Percentiles rank a stretch among this genome's conserved stretches.
These are phyloP conservation scores for Nycticryphes semicollaris DNA, from an alignment of 2,113 vertebrate species.

Conservation along the genomic window DNA sequence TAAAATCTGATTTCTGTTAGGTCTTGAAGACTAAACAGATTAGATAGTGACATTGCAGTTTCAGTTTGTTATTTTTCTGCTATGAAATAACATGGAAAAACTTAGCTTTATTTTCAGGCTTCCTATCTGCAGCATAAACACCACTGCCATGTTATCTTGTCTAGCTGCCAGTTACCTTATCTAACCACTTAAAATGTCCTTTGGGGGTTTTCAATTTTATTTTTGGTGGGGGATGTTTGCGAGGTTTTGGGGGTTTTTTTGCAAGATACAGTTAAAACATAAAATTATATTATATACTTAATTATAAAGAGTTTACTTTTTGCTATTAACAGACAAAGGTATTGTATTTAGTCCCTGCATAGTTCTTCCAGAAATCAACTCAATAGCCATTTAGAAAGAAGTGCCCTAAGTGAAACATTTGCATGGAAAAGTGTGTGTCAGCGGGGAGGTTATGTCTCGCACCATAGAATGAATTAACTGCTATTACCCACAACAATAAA, in stretches of 20 bases:
- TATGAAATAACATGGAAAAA: background rate
- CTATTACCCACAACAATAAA: background rate
- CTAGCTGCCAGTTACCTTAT: background rate
- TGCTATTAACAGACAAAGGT: background rate
- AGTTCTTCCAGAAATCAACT: background rate
- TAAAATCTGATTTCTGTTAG: background rate
- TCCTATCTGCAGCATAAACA: background rate
- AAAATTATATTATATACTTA: background rate
- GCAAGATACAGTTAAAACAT: background rate
- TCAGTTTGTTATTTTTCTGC: background rate
- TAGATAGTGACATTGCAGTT: background rate
- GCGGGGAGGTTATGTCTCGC: background rate
- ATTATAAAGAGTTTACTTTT: background rate
- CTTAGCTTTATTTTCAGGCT: background rate
- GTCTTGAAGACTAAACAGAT: background rate
- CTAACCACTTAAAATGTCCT: background rate
- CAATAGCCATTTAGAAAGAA: background rate
- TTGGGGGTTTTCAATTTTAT: background rate
- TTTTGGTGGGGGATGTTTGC: background rate
- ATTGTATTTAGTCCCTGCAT: background rate
- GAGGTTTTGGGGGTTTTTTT: accelerated
- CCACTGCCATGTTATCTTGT: background rate
- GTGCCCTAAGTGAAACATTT: background rate
- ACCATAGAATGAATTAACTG: background rate
- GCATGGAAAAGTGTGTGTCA: background rate